phyloP scores from a whole-genome alignment of 2,113 vertebrate genomes.

The Callospermophilus lateralis region DNA sequence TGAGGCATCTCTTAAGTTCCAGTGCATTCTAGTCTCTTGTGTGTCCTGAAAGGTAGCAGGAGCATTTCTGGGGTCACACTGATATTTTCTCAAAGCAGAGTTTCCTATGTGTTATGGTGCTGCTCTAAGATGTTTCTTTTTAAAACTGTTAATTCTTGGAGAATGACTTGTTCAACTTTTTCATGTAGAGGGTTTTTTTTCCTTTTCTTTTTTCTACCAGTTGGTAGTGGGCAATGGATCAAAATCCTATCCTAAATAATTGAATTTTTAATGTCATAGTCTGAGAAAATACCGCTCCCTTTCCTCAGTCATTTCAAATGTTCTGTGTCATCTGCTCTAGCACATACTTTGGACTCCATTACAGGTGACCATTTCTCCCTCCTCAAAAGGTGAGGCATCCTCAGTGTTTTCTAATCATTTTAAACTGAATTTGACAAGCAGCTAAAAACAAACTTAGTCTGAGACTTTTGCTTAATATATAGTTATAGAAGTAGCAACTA shows the following conservation, averaged over 20 bases:
- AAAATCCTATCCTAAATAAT: conserved; percentile 55
- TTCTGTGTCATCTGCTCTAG: conserved; percentile 44
- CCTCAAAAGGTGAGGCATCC: conserved; percentile 60
- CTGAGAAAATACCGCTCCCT: conserved; percentile 51
- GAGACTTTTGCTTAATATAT: conserved; percentile 72
- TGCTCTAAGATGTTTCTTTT: conserved; percentile 67
- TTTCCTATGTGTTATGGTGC: conserved; percentile 76
- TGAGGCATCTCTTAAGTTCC: neutral
- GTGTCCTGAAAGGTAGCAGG: conserved; percentile 55
- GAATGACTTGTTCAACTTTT: conserved; percentile 67
- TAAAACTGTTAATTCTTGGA: conserved; percentile 66
- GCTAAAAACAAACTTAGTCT: conserved; percentile 69
- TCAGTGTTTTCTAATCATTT: conserved; percentile 69
- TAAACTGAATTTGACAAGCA: conserved; percentile 72
- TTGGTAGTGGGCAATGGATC: conserved; percentile 56
- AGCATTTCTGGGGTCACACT: conserved; percentile 6
- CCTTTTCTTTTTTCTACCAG: neutral
- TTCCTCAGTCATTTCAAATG: conserved; percentile 3
- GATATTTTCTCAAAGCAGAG: conserved; percentile 36
- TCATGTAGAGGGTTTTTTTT: conserved; percentile 21
- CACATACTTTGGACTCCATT: conserved; percentile 54
- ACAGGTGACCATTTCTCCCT: conserved; percentile 65
- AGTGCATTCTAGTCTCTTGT: conserved; percentile 29
- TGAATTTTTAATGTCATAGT: conserved; percentile 39
- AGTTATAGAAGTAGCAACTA: conserved; percentile 72